Percentiles rank a stretch among this genome's conserved stretches.
Evolutionary conservation across 2,113 vertebrate genomes (phyloP).

Genomic region (Uropsilus gracilis): DNA sequence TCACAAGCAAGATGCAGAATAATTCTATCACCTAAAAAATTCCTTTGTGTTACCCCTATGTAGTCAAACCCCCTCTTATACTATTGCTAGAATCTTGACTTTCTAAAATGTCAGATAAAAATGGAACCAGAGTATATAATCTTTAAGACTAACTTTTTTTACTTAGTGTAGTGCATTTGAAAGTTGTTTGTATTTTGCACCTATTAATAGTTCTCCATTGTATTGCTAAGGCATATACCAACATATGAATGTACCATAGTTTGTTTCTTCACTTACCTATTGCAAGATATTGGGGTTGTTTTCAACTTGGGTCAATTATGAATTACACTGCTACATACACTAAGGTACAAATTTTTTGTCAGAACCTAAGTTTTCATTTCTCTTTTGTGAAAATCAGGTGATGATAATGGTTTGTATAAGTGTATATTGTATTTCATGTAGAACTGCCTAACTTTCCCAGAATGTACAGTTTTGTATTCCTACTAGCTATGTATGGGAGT

Average conservation of each 20-base stretch:
- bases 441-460: not conserved
- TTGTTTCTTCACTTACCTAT: not conserved
- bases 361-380: not conserved
- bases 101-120: not conserved
- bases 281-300: not conserved
- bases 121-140: not conserved
- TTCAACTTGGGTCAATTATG: not conserved
- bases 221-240: not conserved
- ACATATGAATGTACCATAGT: not conserved
- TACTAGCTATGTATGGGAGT: not conserved
- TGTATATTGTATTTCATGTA: not conserved
- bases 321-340: not conserved
- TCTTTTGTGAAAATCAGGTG: not conserved
- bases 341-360: not conserved
- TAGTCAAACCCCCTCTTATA: not conserved
- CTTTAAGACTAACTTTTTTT: not conserved
- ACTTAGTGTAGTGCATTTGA: not conserved
- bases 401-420: not conserved
- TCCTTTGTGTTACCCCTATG: not conserved
- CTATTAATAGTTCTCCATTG: not conserved
- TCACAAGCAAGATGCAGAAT: not conserved
- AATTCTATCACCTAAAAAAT: not conserved
- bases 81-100: not conserved
- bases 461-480: not conserved
- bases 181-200: not conserved